These are phyloP conservation scores for Acronicta aceris DNA, from an alignment of 2,888 invertebrate species.

Conservation along the genomic window DNA sequence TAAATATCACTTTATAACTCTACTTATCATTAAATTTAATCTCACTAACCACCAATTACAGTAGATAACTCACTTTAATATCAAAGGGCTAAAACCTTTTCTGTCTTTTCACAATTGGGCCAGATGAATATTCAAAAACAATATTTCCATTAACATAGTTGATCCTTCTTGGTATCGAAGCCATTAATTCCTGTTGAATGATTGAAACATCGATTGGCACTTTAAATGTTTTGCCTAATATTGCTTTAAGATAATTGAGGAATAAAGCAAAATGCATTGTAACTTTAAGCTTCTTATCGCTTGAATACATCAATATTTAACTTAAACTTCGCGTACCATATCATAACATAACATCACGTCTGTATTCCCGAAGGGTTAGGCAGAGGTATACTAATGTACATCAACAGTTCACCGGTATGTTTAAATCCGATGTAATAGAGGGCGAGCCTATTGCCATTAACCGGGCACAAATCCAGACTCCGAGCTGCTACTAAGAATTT, in stretches of 20 bases:
- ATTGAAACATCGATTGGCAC: slow-evolving; percentile 32
- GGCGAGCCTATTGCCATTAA: too few relatives aligned
- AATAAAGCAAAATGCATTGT: slow-evolving; percentile 7
- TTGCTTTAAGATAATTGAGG: slow-evolving; percentile 16
- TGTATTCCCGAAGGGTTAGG: too few relatives aligned
- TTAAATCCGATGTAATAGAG: too few relatives aligned
- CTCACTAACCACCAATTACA: background rate
- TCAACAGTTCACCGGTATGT: too few relatives aligned
- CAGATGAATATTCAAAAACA: slow-evolving; percentile 1
- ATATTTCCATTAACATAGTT: slow-evolving; percentile 11
- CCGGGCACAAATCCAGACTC: too few relatives aligned
- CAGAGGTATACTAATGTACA: too few relatives aligned
- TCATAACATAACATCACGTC: too few relatives aligned
- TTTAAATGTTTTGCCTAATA: slow-evolving; percentile 31
- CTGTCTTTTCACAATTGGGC: background rate
- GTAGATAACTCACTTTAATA: background rate
- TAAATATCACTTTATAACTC: too few relatives aligned
- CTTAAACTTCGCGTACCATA: background rate
- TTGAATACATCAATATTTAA: slow-evolving; percentile 13
- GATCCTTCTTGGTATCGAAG: slow-evolving; percentile 1
- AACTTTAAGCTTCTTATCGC: slow-evolving; percentile 5
- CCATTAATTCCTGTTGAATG: slow-evolving; percentile 32
- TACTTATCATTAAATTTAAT: too few relatives aligned
- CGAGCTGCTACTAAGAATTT: too few relatives aligned
- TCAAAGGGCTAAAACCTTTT: background rate